Evolutionary conservation across 1,140 invertebrate species (phyloP), one percentile per base, ranked within the genome.

Genomic region (Neoseiulus cucumeris): DNA sequence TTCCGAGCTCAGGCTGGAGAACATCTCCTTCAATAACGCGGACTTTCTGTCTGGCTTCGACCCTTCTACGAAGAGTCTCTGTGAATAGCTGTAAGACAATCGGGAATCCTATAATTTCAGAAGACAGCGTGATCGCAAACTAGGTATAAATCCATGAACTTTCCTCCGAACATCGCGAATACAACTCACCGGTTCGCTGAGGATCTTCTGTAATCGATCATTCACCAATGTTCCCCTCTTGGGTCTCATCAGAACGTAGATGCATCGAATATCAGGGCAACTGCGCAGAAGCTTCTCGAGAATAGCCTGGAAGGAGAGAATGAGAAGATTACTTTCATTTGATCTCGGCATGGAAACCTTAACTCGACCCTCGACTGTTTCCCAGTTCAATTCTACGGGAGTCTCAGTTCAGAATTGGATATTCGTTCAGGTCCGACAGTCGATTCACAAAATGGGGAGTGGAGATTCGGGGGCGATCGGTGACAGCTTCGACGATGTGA

Each of bases 21-120:
- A 98, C 87, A 74, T 98, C 93, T 9, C 93, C 93, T 51, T 83
- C 81, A 44, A 98, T 84, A 0, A 89, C 83, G 44, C 88, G 82
- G 64, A 92, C 80, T 79, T 96, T 95, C 68, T 91, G 75, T 72
- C 89, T 82, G 29, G 65, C 42, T 70, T 82, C 80, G 2, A 87
- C 85, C 67, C 83, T 79, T 68, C 86, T 83, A 72, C 82, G 82
- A 69, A 85, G 82, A 68, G 91, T 70, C 65, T 82, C 81, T 72
- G 89, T 85, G 73, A 90, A 91, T 64, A 91, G 77, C 88, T 91
- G 76, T 20, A n/a, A n/a, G n/a, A n/a, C n/a, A n/a, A n/a, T n/a
- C n/a, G n/a, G n/a, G n/a, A n/a, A n/a, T n/a, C n/a, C n/a, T n/a
- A n/a, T n/a, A n/a, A n/a, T n/a, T n/a, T n/a, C n/a, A n/a, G n/a